phyloP scores from a whole-genome alignment of 2,888 invertebrate species.

The Acleris holmiana region DNA sequence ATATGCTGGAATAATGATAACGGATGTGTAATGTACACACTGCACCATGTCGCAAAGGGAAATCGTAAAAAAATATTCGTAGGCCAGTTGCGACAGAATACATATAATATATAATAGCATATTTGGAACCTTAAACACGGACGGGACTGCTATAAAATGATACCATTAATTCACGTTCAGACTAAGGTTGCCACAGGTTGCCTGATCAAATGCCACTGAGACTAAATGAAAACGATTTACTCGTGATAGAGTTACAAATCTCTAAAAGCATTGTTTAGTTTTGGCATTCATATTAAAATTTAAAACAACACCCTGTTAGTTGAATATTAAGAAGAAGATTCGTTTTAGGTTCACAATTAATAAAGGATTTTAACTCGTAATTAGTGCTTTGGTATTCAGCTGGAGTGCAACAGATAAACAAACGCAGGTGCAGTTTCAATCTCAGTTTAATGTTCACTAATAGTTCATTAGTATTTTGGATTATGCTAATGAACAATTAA shows the following conservation, averaged over 20 bases:
- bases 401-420: conserved; percentile 49
- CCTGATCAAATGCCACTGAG: no score
- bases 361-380: conserved; percentile 7
- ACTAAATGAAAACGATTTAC: no score
- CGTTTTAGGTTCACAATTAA: no score
- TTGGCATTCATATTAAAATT: no score
- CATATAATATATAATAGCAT: conserved; percentile 1
- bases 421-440: conserved; percentile 43
- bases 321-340: no score
- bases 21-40: conserved; percentile 46
- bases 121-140: background rate
- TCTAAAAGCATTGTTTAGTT: no score
- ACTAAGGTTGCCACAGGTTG: no score
- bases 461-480: conserved; percentile 54
- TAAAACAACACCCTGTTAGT: no score
- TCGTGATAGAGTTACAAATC: no score
- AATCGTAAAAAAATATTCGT: conserved; percentile 30
- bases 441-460: conserved; percentile 52
- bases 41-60: conserved; percentile 50
- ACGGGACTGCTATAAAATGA: background rate
- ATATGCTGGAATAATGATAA: conserved; percentile 52
- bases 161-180: no score
- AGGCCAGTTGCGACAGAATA: conserved; percentile 20
- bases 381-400: conserved; percentile 12
- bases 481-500: conserved; percentile 53